Evolutionary conservation across 2,888 invertebrate genomes (phyloP), one percentile per base, ranked within the genome.

Genomic region (Iphiclides podalirius): DNA sequence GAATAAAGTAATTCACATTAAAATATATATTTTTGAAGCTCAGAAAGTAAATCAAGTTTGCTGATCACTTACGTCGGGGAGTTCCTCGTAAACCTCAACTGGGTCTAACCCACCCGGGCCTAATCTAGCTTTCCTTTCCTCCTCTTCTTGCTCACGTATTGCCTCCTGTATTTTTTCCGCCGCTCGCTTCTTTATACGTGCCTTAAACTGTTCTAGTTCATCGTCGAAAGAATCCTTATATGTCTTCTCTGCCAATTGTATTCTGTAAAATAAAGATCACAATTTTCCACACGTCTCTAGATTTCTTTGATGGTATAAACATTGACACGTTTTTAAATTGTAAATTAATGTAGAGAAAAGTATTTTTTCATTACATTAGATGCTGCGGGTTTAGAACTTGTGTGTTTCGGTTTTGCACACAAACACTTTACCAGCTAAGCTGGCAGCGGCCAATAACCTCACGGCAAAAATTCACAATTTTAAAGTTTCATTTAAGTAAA

Each of bases 61-160:
- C n/a, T n/a, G n/a, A n/a, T n/a, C n/a, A 67, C 83, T 79, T 67
- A 96, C 96, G 81, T 95, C 93, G 53, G 99, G 99, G 49, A 99
- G 89, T 54, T 94, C 91, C 69, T 98, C 97, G 72, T 98, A 96
- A 0, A 99, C 99, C 88, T 99, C 99, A 2, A 96, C 92, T 0
- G 99, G 99, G 83, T 99, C 99, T 11, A 99, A 89, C 0, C 99
- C 99, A n/a, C 99, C 99, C 0, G 99, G 99, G 0, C 99, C 98
- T 8, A 98, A 86, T 23, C 98, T 90, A 43, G 94, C 94, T 68
- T 95, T 90, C 47, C 93, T 90, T 64, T 98, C 98, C 71, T 97
- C 96, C 78, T 97, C 95, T 66, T 95, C 95, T 14, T 93, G 94
- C 79, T 99, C 96, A 62, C 92, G 91, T 44, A 96, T 79, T 0